Percentiles rank a stretch among this genome's conserved stretches.
phyloP scores from a whole-genome alignment of 2,797 vertebrate genomes.

The Hybognathus amarus region DNA sequence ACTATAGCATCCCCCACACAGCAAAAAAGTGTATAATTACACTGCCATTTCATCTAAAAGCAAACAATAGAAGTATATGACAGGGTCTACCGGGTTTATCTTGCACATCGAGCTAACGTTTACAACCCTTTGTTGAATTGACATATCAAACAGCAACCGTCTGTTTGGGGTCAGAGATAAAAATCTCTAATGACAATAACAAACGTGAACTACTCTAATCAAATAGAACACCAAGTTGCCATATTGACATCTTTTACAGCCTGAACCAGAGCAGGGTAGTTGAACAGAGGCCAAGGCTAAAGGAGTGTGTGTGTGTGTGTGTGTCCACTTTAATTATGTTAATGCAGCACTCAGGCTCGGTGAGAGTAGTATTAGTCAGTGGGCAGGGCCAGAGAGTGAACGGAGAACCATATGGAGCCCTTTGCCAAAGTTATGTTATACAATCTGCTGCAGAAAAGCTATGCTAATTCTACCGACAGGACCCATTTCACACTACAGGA shows the following conservation, averaged over 20 bases:
- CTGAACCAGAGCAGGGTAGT: slow-evolving; percentile 12
- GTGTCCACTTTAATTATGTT: slow-evolving; percentile 44
- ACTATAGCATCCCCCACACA: background rate
- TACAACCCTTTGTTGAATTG: background rate
- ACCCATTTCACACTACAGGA: slow-evolving; percentile 58
- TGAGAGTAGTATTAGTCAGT: slow-evolving; percentile 55
- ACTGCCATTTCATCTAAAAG: slow-evolving; percentile 20
- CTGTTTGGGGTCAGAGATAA: slow-evolving; percentile 30
- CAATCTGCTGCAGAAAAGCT: slow-evolving; percentile 59
- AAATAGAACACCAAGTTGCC: slow-evolving; percentile 39
- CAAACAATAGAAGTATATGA: slow-evolving; percentile 28
- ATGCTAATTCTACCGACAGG: slow-evolving; percentile 55
- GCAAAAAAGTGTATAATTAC: slow-evolving; percentile 24
- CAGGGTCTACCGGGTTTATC: background rate
- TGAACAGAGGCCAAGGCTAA: slow-evolving; percentile 40
- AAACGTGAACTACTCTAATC: slow-evolving; percentile 29
- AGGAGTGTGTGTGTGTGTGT: background rate
- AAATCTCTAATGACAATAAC: slow-evolving; percentile 37
- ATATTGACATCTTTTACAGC: slow-evolving; percentile 44
- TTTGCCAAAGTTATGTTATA: slow-evolving; percentile 58
- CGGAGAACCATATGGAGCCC: slow-evolving; percentile 56
- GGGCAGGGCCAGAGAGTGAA: slow-evolving; percentile 44
- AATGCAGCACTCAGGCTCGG: slow-evolving; percentile 52
- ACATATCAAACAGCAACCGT: slow-evolving; percentile 2
- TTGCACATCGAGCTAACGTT: background rate